Conservation (phyloP, 2,888 invertebrate genomes). For the Napeogenes inachia region DNA sequence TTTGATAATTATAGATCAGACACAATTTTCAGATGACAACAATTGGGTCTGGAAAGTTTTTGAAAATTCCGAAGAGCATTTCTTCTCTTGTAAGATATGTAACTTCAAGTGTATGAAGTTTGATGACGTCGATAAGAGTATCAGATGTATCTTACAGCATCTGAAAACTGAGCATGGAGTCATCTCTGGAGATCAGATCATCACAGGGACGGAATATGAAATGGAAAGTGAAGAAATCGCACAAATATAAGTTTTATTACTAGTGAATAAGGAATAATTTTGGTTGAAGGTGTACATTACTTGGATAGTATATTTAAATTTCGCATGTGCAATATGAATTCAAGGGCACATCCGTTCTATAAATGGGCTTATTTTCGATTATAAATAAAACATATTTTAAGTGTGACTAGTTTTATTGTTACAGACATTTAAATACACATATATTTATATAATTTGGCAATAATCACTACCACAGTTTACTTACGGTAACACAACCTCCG, state of each 20-base stretch:
- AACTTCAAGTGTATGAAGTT: slow-evolving; percentile 52
- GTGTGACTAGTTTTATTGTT: slow-evolving; percentile 67
- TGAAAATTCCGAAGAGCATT: slow-evolving; percentile 46
- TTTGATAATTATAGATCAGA: background rate
- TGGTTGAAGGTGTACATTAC: background rate
- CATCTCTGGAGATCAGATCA: slow-evolving; percentile 65
- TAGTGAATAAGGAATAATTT: background rate
- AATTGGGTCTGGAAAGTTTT: slow-evolving; percentile 72
- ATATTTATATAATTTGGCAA: slow-evolving; percentile 61
- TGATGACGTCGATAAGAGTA: slow-evolving; percentile 43
- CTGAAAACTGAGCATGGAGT: slow-evolving; percentile 61
- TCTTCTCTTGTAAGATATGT: slow-evolving; percentile 65
- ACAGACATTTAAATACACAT: slow-evolving; percentile 61
- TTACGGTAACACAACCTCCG: slow-evolving; percentile 40
- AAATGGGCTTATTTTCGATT: slow-evolving; percentile 7
- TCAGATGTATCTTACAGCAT: slow-evolving; percentile 51
- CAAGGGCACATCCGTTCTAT: slow-evolving; percentile 10
- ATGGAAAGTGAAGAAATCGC: slow-evolving; percentile 15
- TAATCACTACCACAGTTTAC: slow-evolving; percentile 41
- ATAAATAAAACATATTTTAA: slow-evolving; percentile 28
- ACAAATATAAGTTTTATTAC: slow-evolving; percentile 9
- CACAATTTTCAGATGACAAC: slow-evolving; percentile 45
- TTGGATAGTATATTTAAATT: slow-evolving; percentile 5
- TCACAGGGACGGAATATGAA: slow-evolving; percentile 53
- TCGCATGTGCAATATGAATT: slow-evolving; percentile 15